Percentiles rank a stretch among this genome's conserved stretches.
Conservation (phyloP, 2,113 vertebrate species). For the Lipotes vexillifer region DNA sequence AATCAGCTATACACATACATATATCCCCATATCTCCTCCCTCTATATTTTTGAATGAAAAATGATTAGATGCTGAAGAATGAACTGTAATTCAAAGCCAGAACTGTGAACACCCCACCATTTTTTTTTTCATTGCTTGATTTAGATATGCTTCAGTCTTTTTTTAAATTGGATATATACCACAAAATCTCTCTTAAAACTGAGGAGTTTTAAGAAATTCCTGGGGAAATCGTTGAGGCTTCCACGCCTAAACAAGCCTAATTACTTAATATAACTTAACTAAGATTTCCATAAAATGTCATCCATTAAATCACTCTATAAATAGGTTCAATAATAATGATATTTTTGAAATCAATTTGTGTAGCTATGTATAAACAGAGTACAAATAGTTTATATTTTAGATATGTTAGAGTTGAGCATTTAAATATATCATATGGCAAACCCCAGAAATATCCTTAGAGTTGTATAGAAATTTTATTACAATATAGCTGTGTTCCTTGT, state of each 20-base stretch:
- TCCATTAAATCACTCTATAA: conserved; percentile 31
- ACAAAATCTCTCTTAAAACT: background rate
- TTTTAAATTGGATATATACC: background rate
- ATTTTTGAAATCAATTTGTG: background rate
- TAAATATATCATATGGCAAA: background rate
- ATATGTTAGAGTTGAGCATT: background rate
- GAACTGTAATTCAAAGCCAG: background rate
- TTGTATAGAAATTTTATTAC: background rate
- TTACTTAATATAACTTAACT: background rate
- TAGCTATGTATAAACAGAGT: background rate
- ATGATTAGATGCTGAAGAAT: background rate
- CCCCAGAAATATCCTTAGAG: background rate
- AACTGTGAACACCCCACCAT: background rate
- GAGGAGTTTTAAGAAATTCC: background rate
- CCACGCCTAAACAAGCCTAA: background rate
- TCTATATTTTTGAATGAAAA: background rate
- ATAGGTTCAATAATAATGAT: background rate
- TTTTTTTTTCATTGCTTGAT: background rate
- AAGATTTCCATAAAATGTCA: background rate
- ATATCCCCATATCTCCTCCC: no score
- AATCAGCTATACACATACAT: no score
- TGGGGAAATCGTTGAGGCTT: background rate
- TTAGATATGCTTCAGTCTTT: background rate
- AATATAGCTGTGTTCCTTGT: background rate
- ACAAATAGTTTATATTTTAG: background rate